These are phyloP conservation scores for Drosophila lacicola DNA, from an alignment of 2,888 invertebrate species.

Conservation along the genomic window DNA sequence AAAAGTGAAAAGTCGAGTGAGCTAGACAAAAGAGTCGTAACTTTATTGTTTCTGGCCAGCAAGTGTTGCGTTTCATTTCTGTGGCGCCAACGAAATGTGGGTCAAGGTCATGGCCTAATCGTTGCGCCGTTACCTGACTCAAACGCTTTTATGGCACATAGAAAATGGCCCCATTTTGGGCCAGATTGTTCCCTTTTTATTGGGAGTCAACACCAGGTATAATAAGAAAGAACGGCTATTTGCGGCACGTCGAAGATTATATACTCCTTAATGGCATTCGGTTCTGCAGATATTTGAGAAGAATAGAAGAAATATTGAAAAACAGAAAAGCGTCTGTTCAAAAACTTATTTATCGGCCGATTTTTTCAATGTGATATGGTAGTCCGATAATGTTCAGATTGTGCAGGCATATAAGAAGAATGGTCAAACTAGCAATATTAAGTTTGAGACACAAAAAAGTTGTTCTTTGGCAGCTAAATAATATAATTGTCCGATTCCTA, in stretches of 20 bases:
- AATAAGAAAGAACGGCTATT: not conserved
- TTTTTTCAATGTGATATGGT: no score
- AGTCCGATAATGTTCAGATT: no score
- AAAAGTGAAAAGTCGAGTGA: slow-evolving; percentile 44
- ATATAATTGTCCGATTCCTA: not conserved
- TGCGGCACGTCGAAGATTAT: no score
- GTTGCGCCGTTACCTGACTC: slow-evolving; percentile 56
- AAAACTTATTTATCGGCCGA: no score
- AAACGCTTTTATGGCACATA: slow-evolving; percentile 59
- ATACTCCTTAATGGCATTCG: not conserved
- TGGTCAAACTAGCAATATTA: no score
- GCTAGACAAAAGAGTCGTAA: slow-evolving; percentile 34
- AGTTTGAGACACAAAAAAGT: no score
- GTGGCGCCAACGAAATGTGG: slow-evolving; percentile 42
- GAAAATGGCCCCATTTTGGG: slow-evolving; percentile 17
- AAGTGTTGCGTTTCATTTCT: slow-evolving; percentile 5
- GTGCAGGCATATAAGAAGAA: no score
- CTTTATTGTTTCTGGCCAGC: slow-evolving; percentile 31
- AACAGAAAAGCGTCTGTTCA: no score
- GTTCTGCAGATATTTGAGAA: no score
- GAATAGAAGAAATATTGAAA: no score
- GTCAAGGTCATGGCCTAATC: slow-evolving; percentile 74
- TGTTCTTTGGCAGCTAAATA: not conserved
- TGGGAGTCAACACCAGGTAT: slow-evolving; percentile 24
- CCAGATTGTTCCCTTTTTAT: slow-evolving; percentile 48